Evolutionary conservation across 2,113 vertebrate genomes (phyloP).

Genomic region (Dicaeum eximium): DNA sequence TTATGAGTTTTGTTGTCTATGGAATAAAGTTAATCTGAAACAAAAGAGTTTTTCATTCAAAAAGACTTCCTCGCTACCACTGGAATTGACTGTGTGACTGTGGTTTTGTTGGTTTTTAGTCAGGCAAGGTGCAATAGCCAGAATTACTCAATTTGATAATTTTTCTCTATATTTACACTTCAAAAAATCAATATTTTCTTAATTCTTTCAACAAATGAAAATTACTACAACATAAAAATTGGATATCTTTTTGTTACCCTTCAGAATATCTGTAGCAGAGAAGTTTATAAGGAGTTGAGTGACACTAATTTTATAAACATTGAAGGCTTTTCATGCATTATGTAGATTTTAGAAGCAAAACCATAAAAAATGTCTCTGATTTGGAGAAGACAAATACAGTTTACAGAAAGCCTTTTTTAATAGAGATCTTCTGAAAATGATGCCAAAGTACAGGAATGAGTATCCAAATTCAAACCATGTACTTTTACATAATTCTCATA

Average conservation of each 20-base stretch:
- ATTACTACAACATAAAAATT: neutral
- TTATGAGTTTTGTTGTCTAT: neutral
- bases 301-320: neutral
- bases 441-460: neutral
- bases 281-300: neutral
- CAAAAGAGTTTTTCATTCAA: neutral
- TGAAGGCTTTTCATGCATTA: neutral
- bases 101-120: neutral
- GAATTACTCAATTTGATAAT: neutral
- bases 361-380: neutral
- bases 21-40: neutral
- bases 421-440: neutral
- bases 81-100: neutral
- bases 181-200: neutral
- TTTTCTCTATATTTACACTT: neutral
- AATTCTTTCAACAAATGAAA: neutral
- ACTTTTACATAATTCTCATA: constrained; percentile 12
- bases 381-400: neutral
- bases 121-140: neutral
- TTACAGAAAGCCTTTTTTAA: neutral
- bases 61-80: neutral
- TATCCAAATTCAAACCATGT: neutral
- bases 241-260: neutral
- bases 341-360: neutral
- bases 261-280: neutral